Evolutionary conservation across 2,888 invertebrate species (phyloP).

Genomic region (Meiosimyza platycephala): DNA sequence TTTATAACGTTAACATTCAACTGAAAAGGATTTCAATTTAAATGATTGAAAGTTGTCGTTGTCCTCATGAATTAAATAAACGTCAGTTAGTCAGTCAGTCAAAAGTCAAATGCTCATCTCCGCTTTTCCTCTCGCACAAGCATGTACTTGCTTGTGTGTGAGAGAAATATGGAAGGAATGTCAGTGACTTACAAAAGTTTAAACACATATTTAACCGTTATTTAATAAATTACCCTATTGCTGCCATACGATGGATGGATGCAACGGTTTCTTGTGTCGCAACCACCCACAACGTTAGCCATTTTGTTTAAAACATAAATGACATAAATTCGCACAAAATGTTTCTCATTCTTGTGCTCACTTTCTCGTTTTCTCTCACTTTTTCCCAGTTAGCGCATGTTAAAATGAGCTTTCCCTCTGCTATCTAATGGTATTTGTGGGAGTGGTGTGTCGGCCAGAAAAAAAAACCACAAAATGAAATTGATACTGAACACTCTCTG

Average conservation of each 20-base stretch:
- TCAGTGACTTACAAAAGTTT: conserved; percentile 39
- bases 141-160: background rate
- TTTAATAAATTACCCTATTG: conserved; percentile 50
- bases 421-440: background rate
- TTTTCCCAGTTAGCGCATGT: conserved; percentile 9
- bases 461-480: too few species aligned
- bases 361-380: conserved; percentile 6
- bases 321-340: background rate
- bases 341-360: background rate
- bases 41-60: conserved; percentile 25
- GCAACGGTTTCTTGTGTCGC: background rate
- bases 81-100: conserved; percentile 39
- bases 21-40: conserved; percentile 21
- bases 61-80: conserved; percentile 35
- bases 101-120: conserved; percentile 16
- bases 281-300: conserved; percentile 55
- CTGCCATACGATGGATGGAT: background rate
- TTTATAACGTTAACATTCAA: conserved; percentile 45
- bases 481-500: conserved; percentile 32
- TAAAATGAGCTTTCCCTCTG: background rate
- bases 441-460: conserved; percentile 9
- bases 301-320: conserved; percentile 56
- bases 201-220: conserved; percentile 57
- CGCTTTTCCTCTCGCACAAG: conserved; percentile 6
- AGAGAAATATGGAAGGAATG: conserved; percentile 2